Base-by-base conservation (phyloP, 2,888 invertebrate species). In the Ophion ventricosus region DNA sequence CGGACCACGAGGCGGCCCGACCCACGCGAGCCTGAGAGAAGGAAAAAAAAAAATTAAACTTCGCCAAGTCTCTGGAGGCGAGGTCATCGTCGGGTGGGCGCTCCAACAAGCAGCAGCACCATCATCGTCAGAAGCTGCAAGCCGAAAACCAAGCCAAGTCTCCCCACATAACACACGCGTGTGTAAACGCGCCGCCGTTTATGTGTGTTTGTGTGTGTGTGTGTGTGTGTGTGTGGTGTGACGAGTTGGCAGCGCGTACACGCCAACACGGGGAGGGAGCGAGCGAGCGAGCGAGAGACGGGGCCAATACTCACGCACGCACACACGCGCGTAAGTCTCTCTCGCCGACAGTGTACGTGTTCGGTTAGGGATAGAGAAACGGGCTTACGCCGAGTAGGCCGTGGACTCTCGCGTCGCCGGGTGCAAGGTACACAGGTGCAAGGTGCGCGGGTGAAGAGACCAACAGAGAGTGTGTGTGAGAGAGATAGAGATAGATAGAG, bases 351-450 rank as follows among this genome's bases (percentile, higher is more conserved):
- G n/a, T n/a, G n/a, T n/a, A n/a, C n/a, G n/a, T n/a, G n/a, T n/a
- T n/a, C n/a, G n/a, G n/a, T n/a, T n/a, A n/a, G n/a, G n/a, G n/a
- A 17, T 20, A 35, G 26, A 43, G 23, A 56, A 10, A 56, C 43
- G 43, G 14, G 17, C 14, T 43, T 17, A 35, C 35, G 43, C 14
- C 43, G 43, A 2, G 11, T 43, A 43, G 43, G 72, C 61, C 61
- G 67, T 56, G 56, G 78, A 77, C 80, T 83, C 77, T 63, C 86
- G 79, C 84, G 84, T 80, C 84, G 86, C 82, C 86, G 85, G 86
- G 86, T 86, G 85, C 80, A 85, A 85, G 80, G 84, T 86, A 81
- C 43, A 43, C 81, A 81, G 84, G 84, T 84, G 84, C 81, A 81
- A 81, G 84, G 82, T 83, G 82, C 85, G 82, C 85, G 82, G 80